These are phyloP conservation scores for Chrysotoxum bicinctum DNA, from an alignment of 2,888 invertebrate species.

Conservation along the genomic window DNA sequence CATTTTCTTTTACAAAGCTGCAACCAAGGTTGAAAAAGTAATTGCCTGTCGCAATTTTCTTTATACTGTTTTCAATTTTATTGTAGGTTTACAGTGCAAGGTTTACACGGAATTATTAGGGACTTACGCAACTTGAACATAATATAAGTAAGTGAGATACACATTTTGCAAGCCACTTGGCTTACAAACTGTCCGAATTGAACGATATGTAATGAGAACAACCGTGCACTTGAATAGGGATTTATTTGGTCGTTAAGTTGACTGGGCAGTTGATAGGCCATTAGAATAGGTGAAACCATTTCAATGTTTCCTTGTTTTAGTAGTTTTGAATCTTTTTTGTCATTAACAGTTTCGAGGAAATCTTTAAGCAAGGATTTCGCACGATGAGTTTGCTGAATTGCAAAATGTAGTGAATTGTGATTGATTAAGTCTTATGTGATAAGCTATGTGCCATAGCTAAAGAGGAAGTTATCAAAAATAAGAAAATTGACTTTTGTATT, in stretches of 20 bases:
- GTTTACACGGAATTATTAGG: slow-evolving; percentile 66
- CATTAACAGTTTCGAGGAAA: slow-evolving; percentile 27
- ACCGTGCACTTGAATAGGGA: slow-evolving; percentile 43
- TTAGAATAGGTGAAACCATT: slow-evolving; percentile 37
- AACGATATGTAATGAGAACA: slow-evolving; percentile 18
- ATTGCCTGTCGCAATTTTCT: slow-evolving; percentile 33
- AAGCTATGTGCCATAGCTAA: no score
- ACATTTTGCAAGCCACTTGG: slow-evolving; percentile 34
- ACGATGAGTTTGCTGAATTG: not conserved
- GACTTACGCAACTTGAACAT: slow-evolving; percentile 54
- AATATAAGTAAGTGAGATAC: slow-evolving; percentile 31
- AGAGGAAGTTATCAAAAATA: no score
- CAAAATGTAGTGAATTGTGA: not conserved
- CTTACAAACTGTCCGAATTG: slow-evolving; percentile 16
- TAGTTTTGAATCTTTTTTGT: not conserved
- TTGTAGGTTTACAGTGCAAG: slow-evolving; percentile 63
- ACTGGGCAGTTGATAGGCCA: not conserved
- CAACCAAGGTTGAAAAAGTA: slow-evolving; percentile 43
- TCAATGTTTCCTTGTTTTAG: slow-evolving; percentile 16
- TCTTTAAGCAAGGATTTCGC: slow-evolving; percentile 34
- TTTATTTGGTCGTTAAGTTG: not conserved
- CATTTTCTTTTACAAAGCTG: slow-evolving; percentile 18
- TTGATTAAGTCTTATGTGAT: not conserved
- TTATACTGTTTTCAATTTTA: slow-evolving; percentile 54
- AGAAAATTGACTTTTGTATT: no score